Evolutionary conservation across 2,797 vertebrate species (phyloP), one percentile per base, ranked within the genome.

Genomic region (Neosalanx taihuensis): DNA sequence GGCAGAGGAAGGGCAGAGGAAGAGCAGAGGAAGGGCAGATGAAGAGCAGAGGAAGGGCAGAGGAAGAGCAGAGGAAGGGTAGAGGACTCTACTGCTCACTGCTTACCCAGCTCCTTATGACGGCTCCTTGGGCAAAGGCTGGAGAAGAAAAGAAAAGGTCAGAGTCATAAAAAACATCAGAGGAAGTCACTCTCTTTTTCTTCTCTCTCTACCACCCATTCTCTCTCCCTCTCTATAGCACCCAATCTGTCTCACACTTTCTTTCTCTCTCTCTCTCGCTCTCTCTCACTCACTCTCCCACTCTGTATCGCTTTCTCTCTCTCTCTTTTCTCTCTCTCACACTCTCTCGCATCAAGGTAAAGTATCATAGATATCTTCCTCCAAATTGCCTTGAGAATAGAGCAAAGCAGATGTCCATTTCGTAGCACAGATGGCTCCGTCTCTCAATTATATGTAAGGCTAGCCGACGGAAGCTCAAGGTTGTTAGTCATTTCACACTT

Each of bases 121-220:
- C 0, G 93, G 93, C 83, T 94, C 93, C 89, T 93, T 94, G 75
- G 93, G 93, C 85, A 94, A 89, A 83, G 93, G 93, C 93, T 94
- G 82, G n/a, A 87, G 88, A 79, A 73, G 5, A 85, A 73, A 82
- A 61, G 61, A 74, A 18, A 4, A 76, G 78, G 78, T 90, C 69
- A 86, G 74, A 23, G 37, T 75, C 70, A 75, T 62, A 65, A 30
- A 73, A 56, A 76, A 41, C 58, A 73, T 72, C 67, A 69, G 37
- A 41, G 37, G 37, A 41, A 41, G 37, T 41, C 9, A 41, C 37
- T 41, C 10, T 13, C 37, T 41, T 33, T 33, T 33, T n/a, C n/a
- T n/a, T n/a, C n/a, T n/a, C n/a, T n/a, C n/a, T n/a, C n/a, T n/a
- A n/a, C n/a, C n/a, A n/a, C n/a, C n/a, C n/a, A n/a, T n/a, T 26